Evolutionary conservation across 2,797 vertebrate species (phyloP), one percentile per base, ranked within the genome.

Genomic region (Lutjanus campechanus): DNA sequence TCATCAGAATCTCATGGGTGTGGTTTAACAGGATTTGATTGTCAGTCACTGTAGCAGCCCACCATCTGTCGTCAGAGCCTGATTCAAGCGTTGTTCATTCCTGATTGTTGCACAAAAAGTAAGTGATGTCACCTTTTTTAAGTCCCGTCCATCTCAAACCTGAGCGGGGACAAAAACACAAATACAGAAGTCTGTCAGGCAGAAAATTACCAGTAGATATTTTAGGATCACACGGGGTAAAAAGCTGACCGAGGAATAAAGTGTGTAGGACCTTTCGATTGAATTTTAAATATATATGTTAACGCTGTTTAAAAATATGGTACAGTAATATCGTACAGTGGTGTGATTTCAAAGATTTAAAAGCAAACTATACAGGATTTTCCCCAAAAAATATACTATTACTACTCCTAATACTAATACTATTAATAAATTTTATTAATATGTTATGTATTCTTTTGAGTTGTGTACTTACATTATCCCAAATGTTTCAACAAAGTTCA

Each of bases 1-100:
- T 63, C 51, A 64, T 61, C 53, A 7, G 55, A 58, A 36, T 55
- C 8, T 64, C 12, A 6, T 6, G 41, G 16, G 25, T 22, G 17
- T 58, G 51, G 54, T 50, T 75, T 50, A 17, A n/a, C 53, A 29
- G 36, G 20, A 68, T 53, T n/a, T 68, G 36, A 76, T 53, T 43
- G 11, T 43, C 20, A 20, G 40, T 63, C 4, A 5, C 25, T n/a
- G 25, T 15, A 43, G 13, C 59, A 40, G 15, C 44, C 10, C 16
- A n/a, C 56, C n/a, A 25, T 13, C 64, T 63, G 29, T 69, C 64
- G 54, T 36, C 19, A 25, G 15, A 43, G 20, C 49, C 49, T 16
- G 15, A 73, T 12, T 73, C 63, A 49, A 19, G 36, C 1, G 29
- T 63, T 43, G 25, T 22, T 46, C 12, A 44, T 11, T 46, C 22